Conservation (phyloP, 2,113 vertebrate genomes). For the Empidonax alnorum region DNA sequence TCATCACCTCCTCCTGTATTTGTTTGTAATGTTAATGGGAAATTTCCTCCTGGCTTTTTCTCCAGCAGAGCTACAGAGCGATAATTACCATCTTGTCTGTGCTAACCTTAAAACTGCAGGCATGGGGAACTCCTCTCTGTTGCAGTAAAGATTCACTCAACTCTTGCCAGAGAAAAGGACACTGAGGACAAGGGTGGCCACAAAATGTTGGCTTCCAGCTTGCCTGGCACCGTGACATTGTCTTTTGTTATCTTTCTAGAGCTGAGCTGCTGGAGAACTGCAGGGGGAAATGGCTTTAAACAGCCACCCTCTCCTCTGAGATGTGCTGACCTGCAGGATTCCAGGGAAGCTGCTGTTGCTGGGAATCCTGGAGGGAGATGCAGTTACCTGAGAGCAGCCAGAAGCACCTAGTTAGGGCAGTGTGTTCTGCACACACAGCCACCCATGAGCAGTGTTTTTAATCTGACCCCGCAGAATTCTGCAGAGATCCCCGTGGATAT, state of each 20-base stretch:
- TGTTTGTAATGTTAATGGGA: not conserved
- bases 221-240: not conserved
- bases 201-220: not conserved
- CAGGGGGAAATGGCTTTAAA: not conserved
- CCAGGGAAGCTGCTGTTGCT: not conserved
- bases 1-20: not conserved
- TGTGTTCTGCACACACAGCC: not conserved
- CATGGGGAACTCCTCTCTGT: not conserved
- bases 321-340: not conserved
- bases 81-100: not conserved
- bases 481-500: not conserved
- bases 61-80: slow-evolving; percentile 18
- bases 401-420: not conserved
- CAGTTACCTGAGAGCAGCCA: not conserved
- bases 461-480: not conserved
- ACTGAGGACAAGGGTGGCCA: not conserved
- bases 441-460: not conserved
- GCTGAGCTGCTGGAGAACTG: not conserved
- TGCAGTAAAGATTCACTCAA: not conserved
- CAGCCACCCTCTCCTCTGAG: not conserved
- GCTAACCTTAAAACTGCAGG: not conserved
- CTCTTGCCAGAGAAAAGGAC: not conserved
- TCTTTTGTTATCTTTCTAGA: not conserved
- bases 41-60: not conserved
- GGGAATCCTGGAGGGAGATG: not conserved